Conservation (phyloP, 1,140 invertebrate species). For the Bactericera cockerelli region DNA sequence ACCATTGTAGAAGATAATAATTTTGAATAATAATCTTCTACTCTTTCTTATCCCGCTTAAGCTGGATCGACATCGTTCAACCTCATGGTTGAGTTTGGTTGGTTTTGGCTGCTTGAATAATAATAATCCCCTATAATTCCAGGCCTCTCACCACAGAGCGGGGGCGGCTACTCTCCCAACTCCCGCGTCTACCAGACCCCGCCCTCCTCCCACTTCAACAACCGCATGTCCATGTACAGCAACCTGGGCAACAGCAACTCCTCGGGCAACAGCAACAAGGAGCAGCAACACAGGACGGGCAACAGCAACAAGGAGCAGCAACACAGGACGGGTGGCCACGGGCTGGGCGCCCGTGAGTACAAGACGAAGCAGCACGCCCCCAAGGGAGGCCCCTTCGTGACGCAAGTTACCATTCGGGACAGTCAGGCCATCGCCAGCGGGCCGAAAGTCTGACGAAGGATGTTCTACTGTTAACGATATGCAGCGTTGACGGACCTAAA, state of each 20-base stretch:
- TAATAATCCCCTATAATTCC: too few species aligned
- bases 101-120: too few species aligned
- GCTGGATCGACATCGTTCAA: too few species aligned
- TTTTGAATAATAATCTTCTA: too few species aligned
- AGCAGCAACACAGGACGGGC: slow-evolving; percentile 12
- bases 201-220: slow-evolving; percentile 13
- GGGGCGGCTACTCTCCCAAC: background rate
- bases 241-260: slow-evolving; percentile 10
- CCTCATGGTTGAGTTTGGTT: too few species aligned
- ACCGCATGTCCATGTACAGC: slow-evolving; percentile 16
- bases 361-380: slow-evolving; percentile 20
- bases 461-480: too few species aligned
- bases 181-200: slow-evolving; percentile 1
- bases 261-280: slow-evolving; percentile 8
- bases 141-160: background rate
- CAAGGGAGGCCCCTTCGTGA: slow-evolving; percentile 36
- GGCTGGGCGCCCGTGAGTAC: slow-evolving; percentile 29
- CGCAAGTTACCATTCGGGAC: slow-evolving; percentile 35
- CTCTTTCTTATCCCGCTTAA: too few species aligned
- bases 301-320: too few species aligned
- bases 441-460: background rate
- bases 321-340: background rate
- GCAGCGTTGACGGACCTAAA: too few species aligned
- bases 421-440: slow-evolving; percentile 18
- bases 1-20: background rate